Base-by-base conservation (phyloP, 1,140 invertebrate genomes). In the Phortica variegata region DNA sequence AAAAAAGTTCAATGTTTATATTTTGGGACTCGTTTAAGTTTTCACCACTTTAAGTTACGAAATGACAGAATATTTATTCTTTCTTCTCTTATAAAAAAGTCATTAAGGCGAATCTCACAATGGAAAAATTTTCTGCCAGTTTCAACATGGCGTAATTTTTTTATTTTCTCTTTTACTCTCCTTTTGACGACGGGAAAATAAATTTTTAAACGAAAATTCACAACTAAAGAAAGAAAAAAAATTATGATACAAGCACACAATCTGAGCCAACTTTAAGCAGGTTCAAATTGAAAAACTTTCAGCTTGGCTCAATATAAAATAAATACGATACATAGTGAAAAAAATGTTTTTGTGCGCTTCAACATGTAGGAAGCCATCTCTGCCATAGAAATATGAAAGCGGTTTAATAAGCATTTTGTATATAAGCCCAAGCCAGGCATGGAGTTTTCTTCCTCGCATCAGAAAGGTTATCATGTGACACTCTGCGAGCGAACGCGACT, bases 201-300 rank as follows among this genome's bases (percentile, higher is more conserved):
- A 59, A 46, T 48, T 43, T 49, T 49, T 43, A 6, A 29, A 6
- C 26, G 6, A 29, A 12, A 29, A 12, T 12, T 6, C 6, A 6
- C 26, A 29, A 29, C 26, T 6, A 12, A 12, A 7, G 26, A 29
- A 29, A 29, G 6, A 7, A 6, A 29, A 6, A 29, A 7, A 29
- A 29, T 6, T 29, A 29, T 29, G 10, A 43, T 37, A 38, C 13
- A 38, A 4, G 10, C 32, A 43, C 40, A 42, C 6, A 29, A 6
- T 29, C 12, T 12, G 31, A 47, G 15, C 48, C 20, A 43, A 63
- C 65, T 68, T 70, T 70, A 70, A 70, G 65, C 58, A 65, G 52
- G 46, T 53, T 54, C 47, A 70, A 70, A 70, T 70, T 70, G 65
- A 70, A 70, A 70, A 70, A 70, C 65, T 70, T 70, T 70, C 59